These are phyloP conservation scores for Oreohelix idahoensis DNA, from an alignment of 1,140 invertebrate genomes.

Conservation along the genomic window DNA sequence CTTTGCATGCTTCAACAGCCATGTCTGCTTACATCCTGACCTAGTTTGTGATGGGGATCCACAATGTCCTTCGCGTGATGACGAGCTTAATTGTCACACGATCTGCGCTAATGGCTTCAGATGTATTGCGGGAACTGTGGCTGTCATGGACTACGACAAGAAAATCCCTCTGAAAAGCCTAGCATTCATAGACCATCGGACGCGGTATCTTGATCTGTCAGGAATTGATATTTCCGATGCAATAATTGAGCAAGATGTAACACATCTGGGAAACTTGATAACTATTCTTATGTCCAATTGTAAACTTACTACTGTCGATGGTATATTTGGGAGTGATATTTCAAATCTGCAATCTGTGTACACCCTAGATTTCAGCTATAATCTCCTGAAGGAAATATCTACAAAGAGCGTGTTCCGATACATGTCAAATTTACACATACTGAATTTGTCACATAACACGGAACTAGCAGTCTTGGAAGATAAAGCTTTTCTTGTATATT, in stretches of 20 bases:
- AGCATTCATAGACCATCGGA: not conserved
- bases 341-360: not conserved
- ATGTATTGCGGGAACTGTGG: not conserved
- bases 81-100: not conserved
- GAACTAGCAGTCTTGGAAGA: not conserved
- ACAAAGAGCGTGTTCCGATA: not conserved
- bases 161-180: not conserved
- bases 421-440: not conserved
- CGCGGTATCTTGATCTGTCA: not conserved
- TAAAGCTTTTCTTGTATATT: not conserved
- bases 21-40: not conserved
- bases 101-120: not conserved
- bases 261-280: not conserved
- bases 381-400: not conserved
- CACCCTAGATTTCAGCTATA: not conserved
- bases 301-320: not conserved
- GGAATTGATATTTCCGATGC: not conserved
- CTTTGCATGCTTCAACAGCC: not conserved
- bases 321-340: not conserved
- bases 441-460: not conserved
- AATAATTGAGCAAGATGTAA: not conserved
- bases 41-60: constrained; percentile 1
- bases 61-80: not conserved
- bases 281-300: not conserved
- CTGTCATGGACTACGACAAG: not conserved